Base-by-base conservation (phyloP, 2,797 vertebrate species). In the Otolemur crassicaudatus region DNA sequence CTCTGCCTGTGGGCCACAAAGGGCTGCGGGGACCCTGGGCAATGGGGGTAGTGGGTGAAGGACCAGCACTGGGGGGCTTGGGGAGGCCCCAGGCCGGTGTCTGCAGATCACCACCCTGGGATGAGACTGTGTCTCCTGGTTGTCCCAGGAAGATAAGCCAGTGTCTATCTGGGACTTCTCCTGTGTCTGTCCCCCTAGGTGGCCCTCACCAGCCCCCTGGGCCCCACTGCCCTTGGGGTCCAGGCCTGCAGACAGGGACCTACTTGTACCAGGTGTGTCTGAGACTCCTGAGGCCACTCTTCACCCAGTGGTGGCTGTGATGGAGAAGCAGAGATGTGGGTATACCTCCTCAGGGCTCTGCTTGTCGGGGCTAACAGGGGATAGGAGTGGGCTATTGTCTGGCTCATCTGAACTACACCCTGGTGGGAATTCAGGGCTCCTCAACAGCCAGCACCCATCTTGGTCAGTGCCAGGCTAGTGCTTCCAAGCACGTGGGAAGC, bases 211-310 rank as follows among this genome's bases (percentile, higher is more conserved):
- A 49, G 46, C 46, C 46, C 43, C 43, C 43, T 72, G 53, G 22
- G 43, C 34, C 8, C 49, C 12, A 4, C 29, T 11, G 2, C 4
- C 22, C 43, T 46, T 0, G 2, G 61, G 61, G 65, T 34, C 46
- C 20, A 20, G 90, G 82, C 13, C 43, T 17, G 34, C 7, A 7
- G 81, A n/a, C 10, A 0, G 69, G 34, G 34, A 25, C 7, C 20
- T 69, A 23, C 67, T n/a, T 0, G 0, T 17, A 31, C 2, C 0
- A 4, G 67, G 67, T 17, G 19, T n/a, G 17, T 31, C 2, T 67
- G 65, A 67, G 31, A 67, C 31, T 31, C 31, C 4, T 34, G 9
- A 73, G 23, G 19, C 19, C 65, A 67, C 27, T 43, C 27, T 27
- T 16, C 40, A 43, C 40, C 29, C 37, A 27, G 37, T 13, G 70